A percentile compares a stretch with the other conserved stretches of the same genome.
phyloP scores from a whole-genome alignment of 2,888 invertebrate genomes.

The Chrysolina haemoptera region DNA sequence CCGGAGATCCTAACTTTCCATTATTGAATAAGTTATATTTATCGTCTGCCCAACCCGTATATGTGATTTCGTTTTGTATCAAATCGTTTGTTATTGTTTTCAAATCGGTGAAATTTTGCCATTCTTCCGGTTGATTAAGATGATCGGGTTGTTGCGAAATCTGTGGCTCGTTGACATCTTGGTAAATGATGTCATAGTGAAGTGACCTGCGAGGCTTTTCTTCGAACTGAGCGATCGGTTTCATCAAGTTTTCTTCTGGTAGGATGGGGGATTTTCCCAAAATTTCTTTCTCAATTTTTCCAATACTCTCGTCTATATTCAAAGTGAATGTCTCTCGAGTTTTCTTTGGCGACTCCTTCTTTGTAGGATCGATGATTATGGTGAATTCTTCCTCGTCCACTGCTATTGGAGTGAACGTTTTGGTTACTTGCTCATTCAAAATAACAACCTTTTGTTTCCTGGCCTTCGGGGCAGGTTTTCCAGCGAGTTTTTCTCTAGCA shows the following conservation, averaged over 20 bases:
- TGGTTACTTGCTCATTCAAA: constrained; percentile 62
- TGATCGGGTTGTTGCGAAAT: constrained; percentile 47
- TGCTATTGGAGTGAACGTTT: constrained; percentile 62
- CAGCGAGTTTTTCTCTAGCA: constrained; percentile 40
- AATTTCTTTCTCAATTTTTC: constrained; percentile 59
- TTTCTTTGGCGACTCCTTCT: constrained; percentile 59
- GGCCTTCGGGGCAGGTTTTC: constrained; percentile 40
- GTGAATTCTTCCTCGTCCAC: constrained; percentile 65
- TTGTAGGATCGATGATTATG: constrained; percentile 62
- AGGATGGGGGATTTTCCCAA: constrained; percentile 59
- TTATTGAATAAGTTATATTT: constrained; percentile 55
- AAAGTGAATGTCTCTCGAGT: constrained; percentile 61
- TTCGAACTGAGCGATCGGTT: constrained; percentile 49
- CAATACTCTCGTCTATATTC: constrained; percentile 59
- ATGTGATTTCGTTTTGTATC: constrained; percentile 63
- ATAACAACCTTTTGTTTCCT: constrained; percentile 56
- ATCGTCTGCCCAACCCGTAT: constrained; percentile 62
- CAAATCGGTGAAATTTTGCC: constrained; percentile 37
- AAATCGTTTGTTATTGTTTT: constrained; percentile 61
- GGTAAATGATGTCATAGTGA: constrained; percentile 59
- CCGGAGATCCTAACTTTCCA: neutral
- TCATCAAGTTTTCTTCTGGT: constrained; percentile 57
- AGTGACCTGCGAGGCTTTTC: constrained; percentile 56
- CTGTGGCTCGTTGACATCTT: constrained; percentile 59
- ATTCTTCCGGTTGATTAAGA: constrained; percentile 37